A percentile compares a stretch with the other conserved stretches of the same genome.
phyloP scores from a whole-genome alignment of 2,888 invertebrate genomes.

The Caenorhabditis drosophilae region DNA sequence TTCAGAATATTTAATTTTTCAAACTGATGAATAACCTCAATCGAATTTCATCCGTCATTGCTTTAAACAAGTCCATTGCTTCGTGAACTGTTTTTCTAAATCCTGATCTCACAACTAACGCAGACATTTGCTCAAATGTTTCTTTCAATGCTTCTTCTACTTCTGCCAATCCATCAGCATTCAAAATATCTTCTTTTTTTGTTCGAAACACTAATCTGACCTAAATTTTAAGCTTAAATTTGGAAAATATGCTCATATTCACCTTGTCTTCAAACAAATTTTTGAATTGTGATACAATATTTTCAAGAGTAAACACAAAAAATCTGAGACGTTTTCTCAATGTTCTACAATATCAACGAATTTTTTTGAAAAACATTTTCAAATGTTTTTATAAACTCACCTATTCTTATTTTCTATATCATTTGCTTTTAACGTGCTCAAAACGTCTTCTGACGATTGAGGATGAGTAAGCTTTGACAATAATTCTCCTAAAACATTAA shows the following conservation, averaged over 20 bases:
- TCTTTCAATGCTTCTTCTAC: slow-evolving; percentile 18
- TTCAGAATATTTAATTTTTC: not conserved
- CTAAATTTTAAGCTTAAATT: slow-evolving; percentile 2
- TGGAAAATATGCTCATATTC: not conserved
- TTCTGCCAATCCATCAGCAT: slow-evolving; percentile 17
- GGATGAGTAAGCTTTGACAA: slow-evolving; percentile 26
- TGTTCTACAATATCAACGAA: not conserved
- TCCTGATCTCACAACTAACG: slow-evolving; percentile 20
- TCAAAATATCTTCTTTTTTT: slow-evolving; percentile 14
- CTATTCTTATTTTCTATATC: slow-evolving; percentile 14
- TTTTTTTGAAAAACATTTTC: not conserved
- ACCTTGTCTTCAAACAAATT: slow-evolving; percentile 34
- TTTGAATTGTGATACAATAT: slow-evolving; percentile 34
- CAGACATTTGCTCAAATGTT: slow-evolving; percentile 13
- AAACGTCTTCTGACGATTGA: slow-evolving; percentile 16
- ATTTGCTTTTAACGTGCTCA: slow-evolving; percentile 8
- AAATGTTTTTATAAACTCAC: not conserved
- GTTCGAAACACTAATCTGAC: slow-evolving; percentile 24
- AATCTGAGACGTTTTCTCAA: slow-evolving; percentile 28
- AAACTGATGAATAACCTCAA: slow-evolving; percentile 17
- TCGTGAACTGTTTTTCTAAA: slow-evolving; percentile 40
- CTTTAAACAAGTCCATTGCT: slow-evolving; percentile 37
- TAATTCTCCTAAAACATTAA: slow-evolving; percentile 22
- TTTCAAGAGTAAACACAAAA: slow-evolving; percentile 27
- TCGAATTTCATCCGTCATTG: slow-evolving; percentile 40